These are phyloP conservation scores for Daboia siamensis DNA, from an alignment of 2,113 vertebrate genomes.

Conservation along the genomic window DNA sequence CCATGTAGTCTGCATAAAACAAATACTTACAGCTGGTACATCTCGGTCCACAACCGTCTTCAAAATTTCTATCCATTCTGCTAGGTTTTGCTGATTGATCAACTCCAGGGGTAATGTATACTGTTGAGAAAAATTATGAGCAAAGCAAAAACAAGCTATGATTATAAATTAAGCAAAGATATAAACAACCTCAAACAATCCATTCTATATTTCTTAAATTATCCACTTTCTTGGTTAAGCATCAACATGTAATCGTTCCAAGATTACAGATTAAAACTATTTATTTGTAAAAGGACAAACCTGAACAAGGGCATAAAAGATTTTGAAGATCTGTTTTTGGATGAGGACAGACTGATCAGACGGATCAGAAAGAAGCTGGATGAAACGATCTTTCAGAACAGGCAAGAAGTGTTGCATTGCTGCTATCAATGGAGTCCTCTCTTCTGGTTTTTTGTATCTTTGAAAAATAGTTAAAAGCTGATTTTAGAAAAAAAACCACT, in stretches of 20 bases:
- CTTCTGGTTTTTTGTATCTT: conserved; percentile 98
- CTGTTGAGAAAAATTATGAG: conserved; percentile 60
- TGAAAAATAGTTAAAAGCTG: conserved; percentile 44
- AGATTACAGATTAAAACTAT: not conserved
- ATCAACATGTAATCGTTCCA: conserved; percentile 19
- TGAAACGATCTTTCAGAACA: conserved; percentile 93
- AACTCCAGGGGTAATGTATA: conserved; percentile 96
- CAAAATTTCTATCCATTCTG: conserved; percentile 97
- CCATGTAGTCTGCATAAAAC: not conserved
- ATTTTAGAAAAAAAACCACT: conserved; percentile 28
- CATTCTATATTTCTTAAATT: not conserved
- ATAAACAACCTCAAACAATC: not conserved
- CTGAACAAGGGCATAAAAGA: conserved; percentile 98
- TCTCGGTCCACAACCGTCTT: conserved; percentile 95
- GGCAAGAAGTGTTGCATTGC: conserved; percentile 99
- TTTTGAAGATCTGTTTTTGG: conserved; percentile 99
- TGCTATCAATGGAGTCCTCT: conserved; percentile 90
- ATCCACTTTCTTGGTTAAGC: not conserved
- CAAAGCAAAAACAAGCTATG: conserved; percentile 15
- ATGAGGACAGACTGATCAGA: conserved; percentile 96
- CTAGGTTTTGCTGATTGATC: conserved; percentile 95
- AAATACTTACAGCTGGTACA: conserved; percentile 87
- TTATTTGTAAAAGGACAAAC: conserved; percentile 32
- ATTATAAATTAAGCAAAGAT: conserved; percentile 12
- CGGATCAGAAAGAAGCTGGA: conserved; percentile 88